Evolutionary conservation across 2,797 vertebrate species (phyloP).

Genomic region (Champsocephalus esox): DNA sequence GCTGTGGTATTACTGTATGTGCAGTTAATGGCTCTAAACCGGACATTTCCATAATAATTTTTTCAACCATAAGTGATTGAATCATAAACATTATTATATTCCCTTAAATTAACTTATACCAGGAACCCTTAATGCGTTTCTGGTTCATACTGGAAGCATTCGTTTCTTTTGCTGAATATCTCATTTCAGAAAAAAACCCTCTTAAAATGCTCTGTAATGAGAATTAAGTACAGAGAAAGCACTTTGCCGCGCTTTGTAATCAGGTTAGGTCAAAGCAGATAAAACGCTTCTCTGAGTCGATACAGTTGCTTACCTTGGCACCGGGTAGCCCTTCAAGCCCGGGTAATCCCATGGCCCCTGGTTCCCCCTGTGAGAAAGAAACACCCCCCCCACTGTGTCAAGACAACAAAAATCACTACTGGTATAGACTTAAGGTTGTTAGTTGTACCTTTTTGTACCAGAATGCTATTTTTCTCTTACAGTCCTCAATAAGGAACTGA

Average conservation of each 20-base stretch:
- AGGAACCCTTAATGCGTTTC: constrained; percentile 1
- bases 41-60: constrained; percentile 10
- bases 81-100: constrained; percentile 21
- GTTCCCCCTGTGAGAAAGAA: constrained; percentile 89
- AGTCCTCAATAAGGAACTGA: too few species aligned
- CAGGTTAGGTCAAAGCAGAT: constrained; percentile 28
- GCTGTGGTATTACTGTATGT: background rate
- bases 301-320: constrained; percentile 88
- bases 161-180: constrained; percentile 6
- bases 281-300: constrained; percentile 5
- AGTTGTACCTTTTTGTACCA: constrained; percentile 1
- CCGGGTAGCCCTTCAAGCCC: constrained; percentile 96
- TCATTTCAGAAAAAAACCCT: constrained; percentile 13
- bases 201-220: constrained; percentile 24
- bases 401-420: constrained; percentile 27
- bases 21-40: constrained; percentile 15
- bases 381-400: constrained; percentile 56
- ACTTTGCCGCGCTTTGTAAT: constrained; percentile 30
- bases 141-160: constrained; percentile 7
- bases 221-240: constrained; percentile 4
- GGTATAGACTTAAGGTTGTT: constrained; percentile 13
- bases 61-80: constrained; percentile 20
- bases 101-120: constrained; percentile 9
- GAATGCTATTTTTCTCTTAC: too few species aligned
- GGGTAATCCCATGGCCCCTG: constrained; percentile 95